phyloP scores from a whole-genome alignment of 53 echinoderm and acorn worm genomes.

The Henricia sp. region DNA sequence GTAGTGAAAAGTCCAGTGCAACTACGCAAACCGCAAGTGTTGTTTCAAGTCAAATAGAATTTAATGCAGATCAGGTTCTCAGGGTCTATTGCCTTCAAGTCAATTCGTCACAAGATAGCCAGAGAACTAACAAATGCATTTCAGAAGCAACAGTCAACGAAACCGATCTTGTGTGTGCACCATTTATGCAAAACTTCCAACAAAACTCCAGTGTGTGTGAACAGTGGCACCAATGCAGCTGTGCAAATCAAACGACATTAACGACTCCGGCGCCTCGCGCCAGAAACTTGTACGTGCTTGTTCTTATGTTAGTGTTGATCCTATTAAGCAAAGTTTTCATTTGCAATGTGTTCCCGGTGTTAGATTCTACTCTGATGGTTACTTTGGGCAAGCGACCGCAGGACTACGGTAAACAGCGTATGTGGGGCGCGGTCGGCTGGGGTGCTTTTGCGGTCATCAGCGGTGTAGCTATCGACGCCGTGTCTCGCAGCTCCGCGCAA shows the following conservation, averaged over 20 bases:
- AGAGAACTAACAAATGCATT: neutral
- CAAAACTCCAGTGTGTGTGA: neutral
- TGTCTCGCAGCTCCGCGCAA: conserved; percentile 23
- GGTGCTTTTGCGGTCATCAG: conserved; percentile 77
- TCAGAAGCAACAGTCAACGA: neutral
- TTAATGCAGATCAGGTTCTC: neutral
- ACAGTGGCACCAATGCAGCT: conserved; percentile 20
- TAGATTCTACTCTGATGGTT: conserved; percentile 83
- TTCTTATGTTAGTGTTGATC: conserved; percentile 69
- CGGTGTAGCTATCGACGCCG: conserved; percentile 71
- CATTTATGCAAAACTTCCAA: neutral
- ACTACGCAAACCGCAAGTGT: neutral
- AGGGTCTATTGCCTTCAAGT: conserved; percentile 30
- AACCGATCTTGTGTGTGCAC: conserved; percentile 1
- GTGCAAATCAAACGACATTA: conserved; percentile 29
- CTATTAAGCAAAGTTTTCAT: conserved; percentile 75
- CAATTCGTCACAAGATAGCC: neutral
- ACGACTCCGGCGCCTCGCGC: neutral
- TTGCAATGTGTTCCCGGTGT: conserved; percentile 84
- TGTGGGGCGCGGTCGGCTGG: conserved; percentile 95
- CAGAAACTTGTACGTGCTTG: conserved; percentile 47
- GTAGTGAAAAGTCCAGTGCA: conserved; percentile 8
- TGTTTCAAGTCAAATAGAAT: neutral
- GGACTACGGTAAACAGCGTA: conserved; percentile 71
- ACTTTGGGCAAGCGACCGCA: conserved; percentile 72